Conservation (phyloP, 2,888 invertebrate species). For the Cheilosia impressa region DNA sequence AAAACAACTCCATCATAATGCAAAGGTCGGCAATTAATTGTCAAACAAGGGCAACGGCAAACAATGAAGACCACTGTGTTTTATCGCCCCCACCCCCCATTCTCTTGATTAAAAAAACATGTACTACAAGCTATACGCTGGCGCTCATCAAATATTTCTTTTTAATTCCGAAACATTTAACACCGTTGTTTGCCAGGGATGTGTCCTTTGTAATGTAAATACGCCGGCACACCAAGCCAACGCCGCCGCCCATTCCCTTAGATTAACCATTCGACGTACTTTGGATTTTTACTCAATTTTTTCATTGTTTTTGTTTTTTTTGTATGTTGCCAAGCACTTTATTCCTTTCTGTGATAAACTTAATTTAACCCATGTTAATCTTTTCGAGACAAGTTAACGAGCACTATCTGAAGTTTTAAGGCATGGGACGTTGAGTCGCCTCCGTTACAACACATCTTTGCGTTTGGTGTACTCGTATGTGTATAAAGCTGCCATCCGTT, state of each 20-base stretch:
- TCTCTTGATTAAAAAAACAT: constrained; percentile 66
- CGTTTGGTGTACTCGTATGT: neutral
- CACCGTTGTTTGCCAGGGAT: constrained; percentile 35
- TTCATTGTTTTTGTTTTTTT: constrained; percentile 10
- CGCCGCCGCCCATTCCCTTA: neutral
- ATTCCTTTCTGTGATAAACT: constrained; percentile 57
- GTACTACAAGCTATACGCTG: neutral
- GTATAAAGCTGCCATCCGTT: constrained; percentile 6
- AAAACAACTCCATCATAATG: constrained; percentile 35
- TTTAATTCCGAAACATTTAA: constrained; percentile 67
- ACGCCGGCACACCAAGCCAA: constrained; percentile 1
- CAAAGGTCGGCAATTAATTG: constrained; percentile 63
- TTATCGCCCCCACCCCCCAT: constrained; percentile 28
- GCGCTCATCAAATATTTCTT: constrained; percentile 71
- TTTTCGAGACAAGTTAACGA: constrained; percentile 64
- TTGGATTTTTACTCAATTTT: constrained; percentile 25
- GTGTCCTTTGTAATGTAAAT: constrained; percentile 48
- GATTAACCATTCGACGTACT: constrained; percentile 27
- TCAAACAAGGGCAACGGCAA: constrained; percentile 25
- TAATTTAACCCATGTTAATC: constrained; percentile 68
- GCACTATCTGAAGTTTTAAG: constrained; percentile 52
- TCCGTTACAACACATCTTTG: neutral
- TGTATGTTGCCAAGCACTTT: too few relatives aligned
- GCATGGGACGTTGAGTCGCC: constrained; percentile 2
- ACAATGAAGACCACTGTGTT: constrained; percentile 58